Evolutionary conservation across 1,140 invertebrate genomes (phyloP), one percentile per base, ranked within the genome.

Genomic region (Bombus impatiens): DNA sequence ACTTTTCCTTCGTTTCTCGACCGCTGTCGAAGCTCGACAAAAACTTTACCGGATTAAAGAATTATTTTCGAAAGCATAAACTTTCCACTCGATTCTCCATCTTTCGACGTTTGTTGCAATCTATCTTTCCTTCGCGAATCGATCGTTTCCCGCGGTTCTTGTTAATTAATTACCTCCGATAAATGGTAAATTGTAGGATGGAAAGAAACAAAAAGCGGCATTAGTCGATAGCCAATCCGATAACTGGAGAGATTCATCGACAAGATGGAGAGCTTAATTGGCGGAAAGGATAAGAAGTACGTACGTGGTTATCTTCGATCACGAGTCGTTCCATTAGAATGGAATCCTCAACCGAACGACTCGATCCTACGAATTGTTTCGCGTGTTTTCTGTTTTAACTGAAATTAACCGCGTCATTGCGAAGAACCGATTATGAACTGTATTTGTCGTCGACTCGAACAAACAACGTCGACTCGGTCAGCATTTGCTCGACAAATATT

Each of bases 81-180:
- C 78, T 86, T 75, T 81, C 78, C 22, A 32, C 9, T 44, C 47
- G 15, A 62, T 10, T 59, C 32, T 15, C 6, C 15, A 3, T 32
- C 32, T 32, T 32, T 67, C 65, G 8, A 25, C 1, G 2, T 9
- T 35, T 22, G 65, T 2, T 68, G 10, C 35, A 18, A 18, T 68
- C 65, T 35, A 18, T 18, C 42, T 40, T 67, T 81, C 37, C 65
- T 62, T 22, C 22, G 35, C 47, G 37, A 32, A 40, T 13, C 37
- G 57, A 35, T 68, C 72, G 57, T 57, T 76, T 42, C 32, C 37
- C 44, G 35, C 37, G 71, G n/a, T 44, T 40, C 71, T 57, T 75
- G 84, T 37, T 86, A 86, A 86, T 86, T 86, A 86, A 86, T 75
- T 68, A 71, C 44, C 22, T 65, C 4, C 44, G 84, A 68, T 86